Evolutionary conservation across 2,797 vertebrate species (phyloP).

Genomic region (Ptychadena robeensis): DNA sequence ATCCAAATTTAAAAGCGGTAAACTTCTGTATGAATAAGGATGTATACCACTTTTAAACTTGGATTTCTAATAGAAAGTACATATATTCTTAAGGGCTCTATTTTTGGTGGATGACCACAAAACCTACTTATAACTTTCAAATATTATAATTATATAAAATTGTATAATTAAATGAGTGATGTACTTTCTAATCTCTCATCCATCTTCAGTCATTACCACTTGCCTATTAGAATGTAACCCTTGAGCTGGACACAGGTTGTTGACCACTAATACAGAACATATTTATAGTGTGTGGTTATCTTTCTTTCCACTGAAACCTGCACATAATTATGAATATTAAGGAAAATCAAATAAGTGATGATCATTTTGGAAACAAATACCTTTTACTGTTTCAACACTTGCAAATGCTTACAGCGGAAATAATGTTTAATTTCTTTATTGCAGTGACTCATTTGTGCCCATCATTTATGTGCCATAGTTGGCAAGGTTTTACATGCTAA

Average conservation of each 20-base stretch:
- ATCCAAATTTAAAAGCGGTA: too few species aligned
- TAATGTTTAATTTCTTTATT: constrained; percentile 76
- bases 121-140: too few species aligned
- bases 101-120: too few species aligned
- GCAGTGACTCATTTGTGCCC: constrained; percentile 78
- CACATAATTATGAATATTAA: constrained; percentile 16
- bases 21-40: too few species aligned
- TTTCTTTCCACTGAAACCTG: background rate
- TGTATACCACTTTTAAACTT: too few species aligned
- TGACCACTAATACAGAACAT: background rate
- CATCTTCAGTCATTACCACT: too few species aligned
- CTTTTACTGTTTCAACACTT: constrained; percentile 70
- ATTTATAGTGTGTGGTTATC: background rate
- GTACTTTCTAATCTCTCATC: too few species aligned
- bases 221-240: background rate
- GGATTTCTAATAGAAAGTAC: too few species aligned
- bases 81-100: too few species aligned
- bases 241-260: background rate
- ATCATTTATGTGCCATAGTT: constrained; percentile 83
- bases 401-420: constrained; percentile 73
- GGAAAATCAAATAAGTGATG: constrained; percentile 61
- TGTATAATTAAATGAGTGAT: too few species aligned
- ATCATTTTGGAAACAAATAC: constrained; percentile 72
- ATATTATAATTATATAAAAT: too few species aligned
- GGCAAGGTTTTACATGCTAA: constrained; percentile 85